Evolutionary conservation across 1,140 invertebrate species (phyloP).

Genomic region (Alviniconcha marisindica): DNA sequence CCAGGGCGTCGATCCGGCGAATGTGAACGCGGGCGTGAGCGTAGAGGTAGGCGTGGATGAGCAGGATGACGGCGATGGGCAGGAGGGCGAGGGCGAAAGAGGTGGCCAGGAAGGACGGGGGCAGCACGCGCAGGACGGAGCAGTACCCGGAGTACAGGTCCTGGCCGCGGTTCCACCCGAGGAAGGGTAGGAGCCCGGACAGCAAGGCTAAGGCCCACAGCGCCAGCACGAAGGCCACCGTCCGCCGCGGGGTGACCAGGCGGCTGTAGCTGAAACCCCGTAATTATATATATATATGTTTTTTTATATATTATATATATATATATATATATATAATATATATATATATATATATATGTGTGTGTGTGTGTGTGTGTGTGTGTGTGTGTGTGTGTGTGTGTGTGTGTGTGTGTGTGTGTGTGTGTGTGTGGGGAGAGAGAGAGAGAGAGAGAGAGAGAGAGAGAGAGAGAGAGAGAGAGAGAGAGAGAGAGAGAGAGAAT

Average conservation of each 20-base stretch:
- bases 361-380: too few species aligned
- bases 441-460: too few species aligned
- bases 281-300: too few species aligned
- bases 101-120: constrained; percentile 3
- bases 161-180: neutral
- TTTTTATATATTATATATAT: too few species aligned
- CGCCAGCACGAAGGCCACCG: neutral
- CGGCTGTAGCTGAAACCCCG: too few species aligned
- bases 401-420: too few species aligned
- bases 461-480: too few species aligned
- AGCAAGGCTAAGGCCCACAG: neutral
- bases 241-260: neutral
- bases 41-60: constrained; percentile 27
- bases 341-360: too few species aligned
- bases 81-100: neutral
- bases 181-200: neutral
- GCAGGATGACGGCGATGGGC: neutral
- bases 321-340: too few species aligned
- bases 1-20: constrained; percentile 1
- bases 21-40: neutral
- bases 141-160: constrained; percentile 10
- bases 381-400: too few species aligned
- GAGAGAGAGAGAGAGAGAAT: too few species aligned
- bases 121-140: neutral
- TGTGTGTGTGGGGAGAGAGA: too few species aligned